Evolutionary conservation across 2,113 vertebrate genomes (phyloP).

Genomic region (Poeciliopsis prolifica): DNA sequence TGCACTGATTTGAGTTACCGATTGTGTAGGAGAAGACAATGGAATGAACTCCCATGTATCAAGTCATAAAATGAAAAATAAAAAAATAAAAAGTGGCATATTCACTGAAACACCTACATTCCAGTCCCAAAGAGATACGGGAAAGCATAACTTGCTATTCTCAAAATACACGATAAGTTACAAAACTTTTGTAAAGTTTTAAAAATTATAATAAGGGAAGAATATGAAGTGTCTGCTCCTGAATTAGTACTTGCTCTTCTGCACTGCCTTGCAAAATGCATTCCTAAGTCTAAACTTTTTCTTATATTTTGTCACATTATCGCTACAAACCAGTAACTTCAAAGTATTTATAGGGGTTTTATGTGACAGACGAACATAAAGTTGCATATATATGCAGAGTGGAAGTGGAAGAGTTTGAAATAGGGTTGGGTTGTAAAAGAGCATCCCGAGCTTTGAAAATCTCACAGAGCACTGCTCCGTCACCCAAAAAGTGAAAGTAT

Average conservation of each 20-base stretch:
- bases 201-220: background rate
- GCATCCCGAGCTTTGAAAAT: background rate
- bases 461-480: background rate
- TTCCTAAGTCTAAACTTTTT: no score
- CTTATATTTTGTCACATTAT: no score
- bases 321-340: no score
- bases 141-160: conserved; percentile 15
- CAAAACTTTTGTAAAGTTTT: conserved; percentile 35
- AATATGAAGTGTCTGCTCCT: background rate
- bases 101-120: conserved; percentile 53
- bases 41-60: conserved; percentile 17
- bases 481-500: background rate
- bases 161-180: conserved; percentile 15
- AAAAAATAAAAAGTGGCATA: conserved; percentile 13
- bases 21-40: conserved; percentile 16
- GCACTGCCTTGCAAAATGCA: no score
- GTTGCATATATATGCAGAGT: no score
- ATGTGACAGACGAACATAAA: no score
- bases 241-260: background rate
- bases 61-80: background rate
- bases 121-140: conserved; percentile 24
- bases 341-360: no score
- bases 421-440: no score
- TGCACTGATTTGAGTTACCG: conserved; percentile 37
- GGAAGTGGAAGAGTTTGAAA: no score